These are phyloP conservation scores for Spodoptera picta DNA, from an alignment of 2,888 invertebrate species.

Conservation along the genomic window DNA sequence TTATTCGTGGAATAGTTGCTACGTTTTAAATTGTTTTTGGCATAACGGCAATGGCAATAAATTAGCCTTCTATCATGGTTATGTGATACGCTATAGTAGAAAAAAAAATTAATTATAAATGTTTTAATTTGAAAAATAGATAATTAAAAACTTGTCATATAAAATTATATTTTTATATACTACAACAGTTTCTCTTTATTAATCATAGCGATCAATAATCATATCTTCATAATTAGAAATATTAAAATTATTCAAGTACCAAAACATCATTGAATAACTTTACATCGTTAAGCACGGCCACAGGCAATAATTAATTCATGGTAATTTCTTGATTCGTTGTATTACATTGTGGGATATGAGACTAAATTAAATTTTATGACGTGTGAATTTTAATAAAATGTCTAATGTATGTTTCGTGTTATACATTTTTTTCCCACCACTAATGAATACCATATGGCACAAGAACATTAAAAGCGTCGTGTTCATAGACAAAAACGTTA, in stretches of 20 bases:
- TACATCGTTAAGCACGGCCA: conserved; percentile 23
- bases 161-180: too few species aligned
- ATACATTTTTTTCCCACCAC: conserved; percentile 61
- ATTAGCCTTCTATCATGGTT: too few species aligned
- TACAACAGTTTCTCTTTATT: background rate
- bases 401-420: conserved; percentile 66
- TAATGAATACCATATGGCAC: conserved; percentile 73
- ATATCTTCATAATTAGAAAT: conserved; percentile 11
- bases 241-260: conserved; percentile 6
- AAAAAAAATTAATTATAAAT: too few species aligned
- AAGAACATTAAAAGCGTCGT: conserved; percentile 55
- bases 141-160: too few species aligned
- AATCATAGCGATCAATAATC: conserved; percentile 4
- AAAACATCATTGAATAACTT: conserved; percentile 22
- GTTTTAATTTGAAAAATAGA: too few species aligned
- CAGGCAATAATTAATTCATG: conserved; percentile 32
- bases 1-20: too few species aligned
- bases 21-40: too few species aligned
- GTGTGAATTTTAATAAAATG: conserved; percentile 55
- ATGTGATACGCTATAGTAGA: too few species aligned
- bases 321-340: conserved; percentile 40
- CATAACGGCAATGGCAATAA: too few species aligned
- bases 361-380: conserved; percentile 42
- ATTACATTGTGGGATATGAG: conserved; percentile 19
- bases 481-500: conserved; percentile 69